Evolutionary conservation across 2,888 invertebrate genomes (phyloP).

Genomic region (Iphiclides podalirius): DNA sequence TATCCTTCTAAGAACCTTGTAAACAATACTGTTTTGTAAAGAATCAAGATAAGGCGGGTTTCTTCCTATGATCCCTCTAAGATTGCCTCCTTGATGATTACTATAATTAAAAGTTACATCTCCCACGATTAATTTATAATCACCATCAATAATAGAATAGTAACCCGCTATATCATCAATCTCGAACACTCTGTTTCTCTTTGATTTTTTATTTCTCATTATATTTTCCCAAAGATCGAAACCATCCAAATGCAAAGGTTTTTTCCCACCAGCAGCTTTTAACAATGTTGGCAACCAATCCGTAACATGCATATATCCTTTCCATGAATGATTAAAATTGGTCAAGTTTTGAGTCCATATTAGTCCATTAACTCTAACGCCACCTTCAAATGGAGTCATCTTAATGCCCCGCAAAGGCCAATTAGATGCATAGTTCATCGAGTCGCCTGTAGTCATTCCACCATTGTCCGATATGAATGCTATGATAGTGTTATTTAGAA

Average conservation of each 20-base stretch:
- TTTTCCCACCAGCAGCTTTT: constrained; percentile 46
- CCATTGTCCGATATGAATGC: constrained; percentile 95
- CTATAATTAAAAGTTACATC: constrained; percentile 35
- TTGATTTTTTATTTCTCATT: constrained; percentile 42
- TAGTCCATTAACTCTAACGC: constrained; percentile 85
- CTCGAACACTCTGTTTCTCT: constrained; percentile 52
- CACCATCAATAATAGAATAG: constrained; percentile 46
- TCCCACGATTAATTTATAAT: constrained; percentile 59
- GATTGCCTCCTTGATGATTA: constrained; percentile 48
- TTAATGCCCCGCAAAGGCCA: constrained; percentile 89
- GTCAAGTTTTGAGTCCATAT: constrained; percentile 80
- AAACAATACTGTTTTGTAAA: constrained; percentile 44
- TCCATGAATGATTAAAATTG: constrained; percentile 62
- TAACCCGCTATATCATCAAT: constrained; percentile 57
- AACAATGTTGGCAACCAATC: constrained; percentile 91
- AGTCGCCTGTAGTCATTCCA: constrained; percentile 86
- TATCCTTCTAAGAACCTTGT: constrained; percentile 40
- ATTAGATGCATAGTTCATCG: constrained; percentile 87
- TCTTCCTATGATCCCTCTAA: constrained; percentile 47
- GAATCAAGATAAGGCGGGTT: constrained; percentile 45
- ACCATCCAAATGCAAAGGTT: constrained; percentile 54
- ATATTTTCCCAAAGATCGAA: constrained; percentile 60
- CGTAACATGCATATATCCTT: constrained; percentile 84
- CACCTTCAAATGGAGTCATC: constrained; percentile 91
- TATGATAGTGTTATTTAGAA: constrained; percentile 90